Conservation (phyloP, 2,797 vertebrate species). For the Furcifer pardalis region DNA sequence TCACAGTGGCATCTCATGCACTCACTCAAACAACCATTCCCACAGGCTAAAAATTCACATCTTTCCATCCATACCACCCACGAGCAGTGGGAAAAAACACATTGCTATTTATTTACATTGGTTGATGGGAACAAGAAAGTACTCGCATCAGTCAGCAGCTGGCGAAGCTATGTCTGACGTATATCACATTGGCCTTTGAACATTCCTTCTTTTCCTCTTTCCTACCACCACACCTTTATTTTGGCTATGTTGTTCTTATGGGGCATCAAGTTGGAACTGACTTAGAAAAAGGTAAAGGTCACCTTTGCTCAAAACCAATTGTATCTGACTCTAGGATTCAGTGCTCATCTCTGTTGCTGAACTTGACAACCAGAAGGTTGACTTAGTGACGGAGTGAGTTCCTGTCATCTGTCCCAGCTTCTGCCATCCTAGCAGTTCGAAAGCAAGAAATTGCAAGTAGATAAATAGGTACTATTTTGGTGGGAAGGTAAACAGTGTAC, state of each 20-base stretch:
- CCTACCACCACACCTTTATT: slow-evolving; percentile 1
- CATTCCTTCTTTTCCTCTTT: slow-evolving; percentile 46
- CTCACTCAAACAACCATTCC: background rate
- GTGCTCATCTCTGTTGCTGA: too few relatives aligned
- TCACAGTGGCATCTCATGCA: background rate
- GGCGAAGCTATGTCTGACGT: slow-evolving; percentile 54
- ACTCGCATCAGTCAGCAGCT: slow-evolving; percentile 34
- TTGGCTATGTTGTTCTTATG: background rate
- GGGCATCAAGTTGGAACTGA: too few relatives aligned
- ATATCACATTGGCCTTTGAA: slow-evolving; percentile 54
- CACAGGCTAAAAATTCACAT: slow-evolving; percentile 35
- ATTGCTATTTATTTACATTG: slow-evolving; percentile 61
- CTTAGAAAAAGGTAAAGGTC: too few relatives aligned
- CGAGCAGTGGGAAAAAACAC: slow-evolving; percentile 61
- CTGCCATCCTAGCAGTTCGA: too few relatives aligned
- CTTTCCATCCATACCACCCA: slow-evolving; percentile 47
- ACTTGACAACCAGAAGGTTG: too few relatives aligned
- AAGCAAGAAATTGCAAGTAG: too few relatives aligned
- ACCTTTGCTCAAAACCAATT: too few relatives aligned
- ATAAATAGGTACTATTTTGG: too few relatives aligned
- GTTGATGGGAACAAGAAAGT: slow-evolving; percentile 60
- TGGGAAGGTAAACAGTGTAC: too few relatives aligned
- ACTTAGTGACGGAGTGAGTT: too few relatives aligned
- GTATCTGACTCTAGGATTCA: too few relatives aligned
- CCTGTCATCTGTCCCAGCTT: too few relatives aligned